Percentiles rank a stretch among this genome's conserved stretches.
Evolutionary conservation across 2,888 invertebrate species (phyloP).

Genomic region (Nebria salina): DNA sequence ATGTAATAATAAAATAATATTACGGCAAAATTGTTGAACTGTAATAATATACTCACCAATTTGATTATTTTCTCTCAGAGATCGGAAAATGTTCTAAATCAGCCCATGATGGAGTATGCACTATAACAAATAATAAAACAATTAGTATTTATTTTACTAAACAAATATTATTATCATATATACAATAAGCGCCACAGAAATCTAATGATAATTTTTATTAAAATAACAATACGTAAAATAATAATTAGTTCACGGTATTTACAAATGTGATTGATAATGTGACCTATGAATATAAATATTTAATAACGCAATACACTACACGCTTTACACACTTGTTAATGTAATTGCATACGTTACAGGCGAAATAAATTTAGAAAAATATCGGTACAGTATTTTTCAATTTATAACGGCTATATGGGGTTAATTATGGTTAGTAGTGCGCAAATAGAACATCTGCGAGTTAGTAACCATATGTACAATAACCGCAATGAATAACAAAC

Average conservation of each 20-base stretch:
- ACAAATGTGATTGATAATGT: neutral
- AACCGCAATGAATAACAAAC: no score
- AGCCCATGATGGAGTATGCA: conserved; percentile 59
- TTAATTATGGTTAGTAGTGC: no score
- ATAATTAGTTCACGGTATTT: neutral
- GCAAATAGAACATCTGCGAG: no score
- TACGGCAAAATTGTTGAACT: neutral
- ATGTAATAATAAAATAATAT: neutral
- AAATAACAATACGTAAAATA: neutral
- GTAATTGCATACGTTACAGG: neutral
- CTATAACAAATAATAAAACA: conserved; percentile 53
- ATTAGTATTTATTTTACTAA: conserved; percentile 12
- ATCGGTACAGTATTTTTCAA: no score
- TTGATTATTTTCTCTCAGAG: conserved; percentile 27
- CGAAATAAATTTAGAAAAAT: neutral
- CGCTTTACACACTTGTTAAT: neutral
- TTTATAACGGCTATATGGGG: no score
- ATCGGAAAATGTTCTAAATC: conserved; percentile 49
- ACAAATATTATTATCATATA: conserved; percentile 11
- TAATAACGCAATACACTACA: neutral
- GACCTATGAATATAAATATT: neutral
- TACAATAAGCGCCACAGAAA: neutral
- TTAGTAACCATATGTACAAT: no score
- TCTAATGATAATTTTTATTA: neutral
- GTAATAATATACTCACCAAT: conserved; percentile 27